Evolutionary conservation across 2,888 invertebrate species (phyloP).

Genomic region (Lithophane socia): DNA sequence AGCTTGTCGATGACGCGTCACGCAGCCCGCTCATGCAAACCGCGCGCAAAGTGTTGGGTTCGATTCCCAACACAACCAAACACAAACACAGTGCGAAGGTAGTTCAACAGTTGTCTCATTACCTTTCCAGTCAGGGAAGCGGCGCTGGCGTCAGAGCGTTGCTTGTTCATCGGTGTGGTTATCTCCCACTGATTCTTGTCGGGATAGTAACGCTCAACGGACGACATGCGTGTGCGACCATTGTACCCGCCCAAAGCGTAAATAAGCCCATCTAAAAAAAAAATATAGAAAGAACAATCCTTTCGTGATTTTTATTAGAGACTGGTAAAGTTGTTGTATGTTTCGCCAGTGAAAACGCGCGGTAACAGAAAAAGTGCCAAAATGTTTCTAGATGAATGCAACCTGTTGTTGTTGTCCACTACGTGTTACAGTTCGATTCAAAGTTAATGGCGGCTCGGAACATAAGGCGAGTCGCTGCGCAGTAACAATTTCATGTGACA

Average conservation of each 20-base stretch:
- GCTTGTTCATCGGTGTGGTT: conserved; percentile 93
- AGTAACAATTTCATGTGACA: no score
- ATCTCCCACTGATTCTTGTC: conserved; percentile 94
- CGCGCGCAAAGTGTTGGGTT: no score
- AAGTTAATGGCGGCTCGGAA: no score
- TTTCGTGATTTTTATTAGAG: background rate
- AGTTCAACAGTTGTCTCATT: conserved; percentile 12
- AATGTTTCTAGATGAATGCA: no score
- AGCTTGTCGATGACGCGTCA: no score
- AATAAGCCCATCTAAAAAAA: conserved; percentile 91
- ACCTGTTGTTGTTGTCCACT: no score
- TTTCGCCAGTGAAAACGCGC: no score
- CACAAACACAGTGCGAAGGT: background rate
- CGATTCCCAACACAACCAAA: no score
- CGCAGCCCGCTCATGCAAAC: no score
- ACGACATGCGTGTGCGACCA: conserved; percentile 93
- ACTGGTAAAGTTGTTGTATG: background rate
- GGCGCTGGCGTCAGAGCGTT: conserved; percentile 95
- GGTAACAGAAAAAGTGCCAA: no score
- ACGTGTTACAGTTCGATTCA: no score
- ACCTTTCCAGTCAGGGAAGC: conserved; percentile 92
- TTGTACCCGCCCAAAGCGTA: conserved; percentile 97
- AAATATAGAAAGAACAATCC: background rate
- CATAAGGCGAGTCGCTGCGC: no score
- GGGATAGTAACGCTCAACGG: conserved; percentile 95